Conservation (phyloP, 2,113 vertebrate genomes). For the Protomyctophum bolini region DNA sequence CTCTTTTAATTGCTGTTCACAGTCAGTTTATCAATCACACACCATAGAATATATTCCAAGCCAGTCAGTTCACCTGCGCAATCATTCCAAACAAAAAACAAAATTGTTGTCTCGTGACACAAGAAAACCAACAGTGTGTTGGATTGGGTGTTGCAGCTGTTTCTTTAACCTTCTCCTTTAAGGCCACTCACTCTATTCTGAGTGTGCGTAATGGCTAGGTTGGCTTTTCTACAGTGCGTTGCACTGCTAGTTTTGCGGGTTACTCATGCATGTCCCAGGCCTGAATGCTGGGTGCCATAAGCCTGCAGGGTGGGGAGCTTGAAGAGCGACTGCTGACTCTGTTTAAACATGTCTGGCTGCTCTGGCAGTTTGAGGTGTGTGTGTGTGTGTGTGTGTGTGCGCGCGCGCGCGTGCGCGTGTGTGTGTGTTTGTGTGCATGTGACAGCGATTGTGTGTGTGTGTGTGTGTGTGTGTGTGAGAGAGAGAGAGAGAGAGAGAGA, state of each 20-base stretch:
- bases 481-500: too few species aligned
- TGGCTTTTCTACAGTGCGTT: conserved; percentile 41
- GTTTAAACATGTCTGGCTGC: conserved; percentile 68
- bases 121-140: conserved; percentile 26
- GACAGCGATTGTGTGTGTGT: background rate
- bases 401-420: conserved; percentile 22
- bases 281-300: conserved; percentile 52
- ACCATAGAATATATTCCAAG: too few species aligned
- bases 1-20: conserved; percentile 18
- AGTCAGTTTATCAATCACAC: conserved; percentile 22
- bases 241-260: conserved; percentile 59
- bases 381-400: conserved; percentile 23
- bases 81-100: conserved; percentile 9
- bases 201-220: conserved; percentile 59
- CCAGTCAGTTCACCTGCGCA: conserved; percentile 24
- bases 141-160: conserved; percentile 44
- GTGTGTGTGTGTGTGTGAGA: background rate
- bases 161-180: conserved; percentile 49
- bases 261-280: conserved; percentile 59
- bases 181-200: conserved; percentile 61
- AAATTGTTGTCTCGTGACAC: conserved; percentile 14
- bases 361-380: conserved; percentile 35
- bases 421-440: background rate
- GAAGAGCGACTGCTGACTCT: conserved; percentile 53
- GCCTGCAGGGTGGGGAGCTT: conserved; percentile 51